Evolutionary conservation across 1,140 invertebrate genomes (phyloP), one percentile per base, ranked within the genome.

Genomic region (Batillaria attramentaria): DNA sequence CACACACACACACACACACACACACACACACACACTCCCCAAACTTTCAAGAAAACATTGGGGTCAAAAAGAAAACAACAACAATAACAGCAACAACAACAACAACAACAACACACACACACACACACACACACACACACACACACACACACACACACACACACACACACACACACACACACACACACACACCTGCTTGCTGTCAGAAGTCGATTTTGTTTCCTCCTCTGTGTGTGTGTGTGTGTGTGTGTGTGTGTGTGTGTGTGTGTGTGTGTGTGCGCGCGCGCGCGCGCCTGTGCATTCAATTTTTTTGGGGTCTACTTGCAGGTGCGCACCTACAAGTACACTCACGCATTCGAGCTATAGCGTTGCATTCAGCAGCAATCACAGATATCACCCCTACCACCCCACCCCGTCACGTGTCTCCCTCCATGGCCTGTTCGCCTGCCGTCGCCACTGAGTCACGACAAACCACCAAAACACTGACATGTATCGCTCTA

Each of bases 61-160:
- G n/a, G n/a, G n/a, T n/a, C n/a, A n/a, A n/a, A n/a, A n/a, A n/a
- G n/a, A n/a, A n/a, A n/a, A n/a, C n/a, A n/a, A n/a, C n/a, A n/a
- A n/a, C n/a, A n/a, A n/a, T n/a, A n/a, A n/a, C n/a, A n/a, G n/a
- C n/a, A n/a, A n/a, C n/a, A 50, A 50, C 46, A 50, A 50, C 10
- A 13, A 50, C 46, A 50, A 50, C 46, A 50, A 24, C 46, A 10
- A 24, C 10, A 50, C 10, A 24, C 24, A 24, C 46, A 24, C 24
- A 50, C 10, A 10, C 10, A 13, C 24, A 50, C 46, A 50, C 46
- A 50, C 46, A 50, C 46, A 50, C 46, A 50, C 46, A 50, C 46
- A 50, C 46, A 50, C 46, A 50, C 46, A 50, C 46, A 50, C 46
- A 50, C 46, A 50, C 46, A 50, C 46, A 50, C 46, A 50, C 46